Evolutionary conservation across 2,888 invertebrate genomes (phyloP).

Genomic region (Asteroscopus sphinx): DNA sequence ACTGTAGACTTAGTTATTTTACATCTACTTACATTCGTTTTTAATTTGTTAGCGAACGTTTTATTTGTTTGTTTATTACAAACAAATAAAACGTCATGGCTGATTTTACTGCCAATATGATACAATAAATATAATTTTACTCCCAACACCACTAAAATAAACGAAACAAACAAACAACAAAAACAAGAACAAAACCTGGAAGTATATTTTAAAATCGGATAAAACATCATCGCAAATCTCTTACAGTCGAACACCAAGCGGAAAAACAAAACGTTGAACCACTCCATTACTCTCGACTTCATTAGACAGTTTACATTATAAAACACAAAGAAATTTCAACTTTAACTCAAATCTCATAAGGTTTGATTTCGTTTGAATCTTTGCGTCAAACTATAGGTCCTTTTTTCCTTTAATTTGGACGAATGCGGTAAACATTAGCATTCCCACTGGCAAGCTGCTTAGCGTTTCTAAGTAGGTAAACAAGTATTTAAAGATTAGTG

Average conservation of each 20-base stretch:
- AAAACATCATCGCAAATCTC: slow-evolving; percentile 70
- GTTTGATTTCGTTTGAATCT: slow-evolving; percentile 26
- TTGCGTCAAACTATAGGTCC: slow-evolving; percentile 20
- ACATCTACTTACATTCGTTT: too few species aligned
- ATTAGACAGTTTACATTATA: slow-evolving; percentile 60
- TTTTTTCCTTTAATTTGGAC: slow-evolving; percentile 72
- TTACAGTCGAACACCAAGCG: slow-evolving; percentile 71
- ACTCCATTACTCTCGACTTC: slow-evolving; percentile 75
- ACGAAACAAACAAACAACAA: slow-evolving; percentile 11
- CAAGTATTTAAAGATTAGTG: slow-evolving; percentile 65
- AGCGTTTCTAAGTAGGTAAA: slow-evolving; percentile 78
- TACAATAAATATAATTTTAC: too few species aligned
- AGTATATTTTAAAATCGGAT: slow-evolving; percentile 59
- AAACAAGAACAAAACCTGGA: slow-evolving; percentile 10
- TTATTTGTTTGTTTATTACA: too few species aligned
- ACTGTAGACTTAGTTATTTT: too few species aligned
- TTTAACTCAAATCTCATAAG: not conserved
- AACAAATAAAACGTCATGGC: too few species aligned
- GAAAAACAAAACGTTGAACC: slow-evolving; percentile 72
- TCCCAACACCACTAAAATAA: slow-evolving; percentile 1
- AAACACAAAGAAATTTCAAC: slow-evolving; percentile 25
- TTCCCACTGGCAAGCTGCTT: slow-evolving; percentile 78
- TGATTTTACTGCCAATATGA: too few species aligned
- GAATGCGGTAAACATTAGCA: slow-evolving; percentile 75
- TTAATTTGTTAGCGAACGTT: too few species aligned